Conservation (phyloP, 2,113 vertebrate genomes). For the Porphyrio hochstetteri region DNA sequence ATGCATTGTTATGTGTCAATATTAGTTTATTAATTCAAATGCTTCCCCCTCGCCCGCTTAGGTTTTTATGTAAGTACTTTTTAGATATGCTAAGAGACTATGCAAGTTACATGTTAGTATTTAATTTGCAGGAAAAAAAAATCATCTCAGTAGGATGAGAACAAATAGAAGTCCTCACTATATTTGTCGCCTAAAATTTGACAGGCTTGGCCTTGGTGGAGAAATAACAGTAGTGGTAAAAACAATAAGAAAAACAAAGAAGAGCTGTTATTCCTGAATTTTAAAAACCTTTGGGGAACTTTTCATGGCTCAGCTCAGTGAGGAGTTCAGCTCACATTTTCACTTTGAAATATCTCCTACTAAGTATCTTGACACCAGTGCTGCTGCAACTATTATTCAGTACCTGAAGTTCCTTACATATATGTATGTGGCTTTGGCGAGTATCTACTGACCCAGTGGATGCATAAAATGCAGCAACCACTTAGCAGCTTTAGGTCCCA, state of each 20-base stretch:
- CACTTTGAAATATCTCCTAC: not conserved
- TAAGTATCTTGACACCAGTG: not conserved
- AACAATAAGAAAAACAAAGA: constrained; percentile 1
- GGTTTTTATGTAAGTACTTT: not conserved
- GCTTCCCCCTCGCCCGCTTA: not conserved
- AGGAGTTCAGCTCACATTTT: not conserved
- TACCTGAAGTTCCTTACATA: not conserved
- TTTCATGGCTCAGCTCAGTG: not conserved
- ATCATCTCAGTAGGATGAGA: not conserved
- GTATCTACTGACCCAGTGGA: not conserved
- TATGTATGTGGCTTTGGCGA: not conserved
- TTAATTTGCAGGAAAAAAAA: not conserved
- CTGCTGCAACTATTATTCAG: not conserved
- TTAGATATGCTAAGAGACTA: not conserved
- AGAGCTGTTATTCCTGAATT: not conserved
- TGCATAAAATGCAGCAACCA: not conserved
- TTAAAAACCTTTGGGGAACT: not conserved
- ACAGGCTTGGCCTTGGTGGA: not conserved
- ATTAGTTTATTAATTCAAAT: not conserved
- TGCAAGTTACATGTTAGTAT: not conserved
- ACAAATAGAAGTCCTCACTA: not conserved
- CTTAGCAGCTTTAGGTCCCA: not conserved
- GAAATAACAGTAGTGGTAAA: not conserved
- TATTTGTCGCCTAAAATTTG: not conserved
- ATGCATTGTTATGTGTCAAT: not conserved